Evolutionary conservation across 2,113 vertebrate genomes (phyloP), one percentile per base, ranked within the genome.

Genomic region (Syngnathus scovelli): DNA sequence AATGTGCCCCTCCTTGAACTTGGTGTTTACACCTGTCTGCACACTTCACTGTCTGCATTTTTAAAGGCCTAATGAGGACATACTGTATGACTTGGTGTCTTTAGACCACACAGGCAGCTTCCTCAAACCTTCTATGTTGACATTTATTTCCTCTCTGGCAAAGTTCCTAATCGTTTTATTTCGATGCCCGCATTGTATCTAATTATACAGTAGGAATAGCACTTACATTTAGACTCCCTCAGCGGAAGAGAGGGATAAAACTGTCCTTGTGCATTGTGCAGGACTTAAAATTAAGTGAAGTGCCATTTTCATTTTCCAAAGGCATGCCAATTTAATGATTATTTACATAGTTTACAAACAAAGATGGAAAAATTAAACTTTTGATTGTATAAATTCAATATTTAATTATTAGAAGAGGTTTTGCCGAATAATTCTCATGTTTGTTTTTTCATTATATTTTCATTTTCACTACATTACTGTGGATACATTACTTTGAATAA

Each of bases 71-170:
- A 68, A 75, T 68, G 37, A 78, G 43, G 76, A 77, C 76, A 78
- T 76, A 64, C 27, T 33, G 27, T 33, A 33, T 63, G 69, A 77
- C 23, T 19, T 65, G 54, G 59, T 62, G 59, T 74, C 43, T 77
- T 66, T 63, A 59, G 84, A 83, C 83, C 83, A 85, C 85, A 87
- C 85, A 85, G 58, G 71, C 38, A 71, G 77, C 68, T 77, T 85
- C 82, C 76, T 81, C 78, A 78, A 44, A 44, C 61, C 41, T 21
- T 44, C 72, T 54, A 68, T 78, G 54, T 6, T 71, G 73, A 62
- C 41, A 16, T 44, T 66, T 21, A 75, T 82, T 79, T 78, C 62
- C 67, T 70, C 46, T 33, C 59, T 67, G 7, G 63, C 58, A 71
- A 69, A 75, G 48, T 60, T 69, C 71, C 68, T 83, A 87, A 86